phyloP scores from a whole-genome alignment of 2,888 invertebrate genomes.

The Pilophorus perplexus region DNA sequence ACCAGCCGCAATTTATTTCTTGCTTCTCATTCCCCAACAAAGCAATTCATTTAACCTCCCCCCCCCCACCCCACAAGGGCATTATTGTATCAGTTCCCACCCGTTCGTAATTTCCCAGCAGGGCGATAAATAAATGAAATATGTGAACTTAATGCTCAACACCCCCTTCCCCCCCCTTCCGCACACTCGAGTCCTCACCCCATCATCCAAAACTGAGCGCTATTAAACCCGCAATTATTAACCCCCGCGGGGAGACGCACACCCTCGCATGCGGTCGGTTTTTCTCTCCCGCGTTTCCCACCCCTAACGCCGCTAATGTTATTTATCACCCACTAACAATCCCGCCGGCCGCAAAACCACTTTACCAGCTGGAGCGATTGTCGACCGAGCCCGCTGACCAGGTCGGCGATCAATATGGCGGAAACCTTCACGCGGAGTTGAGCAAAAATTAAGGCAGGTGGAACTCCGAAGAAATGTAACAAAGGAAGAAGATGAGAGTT shows the following conservation, averaged over 20 bases:
- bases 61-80: neutral
- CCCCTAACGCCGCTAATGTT: neutral
- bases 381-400: too few relatives aligned
- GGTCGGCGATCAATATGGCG: too few relatives aligned
- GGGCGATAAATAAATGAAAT: conserved; percentile 39
- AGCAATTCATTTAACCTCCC: conserved; percentile 20
- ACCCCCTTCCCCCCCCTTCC: conserved; percentile 13
- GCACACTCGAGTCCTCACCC: too few relatives aligned
- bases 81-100: conserved; percentile 1
- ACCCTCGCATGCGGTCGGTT: neutral
- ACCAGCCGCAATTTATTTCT: too few relatives aligned
- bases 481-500: neutral
- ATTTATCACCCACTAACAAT: too few relatives aligned
- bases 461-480: too few relatives aligned
- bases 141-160: conserved; percentile 32
- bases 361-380: too few relatives aligned
- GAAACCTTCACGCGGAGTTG: too few relatives aligned
- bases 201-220: too few relatives aligned
- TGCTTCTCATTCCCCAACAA: neutral
- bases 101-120: conserved; percentile 32
- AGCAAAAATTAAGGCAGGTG: too few relatives aligned
- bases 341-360: too few relatives aligned
- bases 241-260: too few relatives aligned
- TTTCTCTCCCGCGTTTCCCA: neutral
- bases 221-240: conserved; percentile 35